Conservation (phyloP, 1,140 invertebrate species). For the Cotesia glomerata region DNA sequence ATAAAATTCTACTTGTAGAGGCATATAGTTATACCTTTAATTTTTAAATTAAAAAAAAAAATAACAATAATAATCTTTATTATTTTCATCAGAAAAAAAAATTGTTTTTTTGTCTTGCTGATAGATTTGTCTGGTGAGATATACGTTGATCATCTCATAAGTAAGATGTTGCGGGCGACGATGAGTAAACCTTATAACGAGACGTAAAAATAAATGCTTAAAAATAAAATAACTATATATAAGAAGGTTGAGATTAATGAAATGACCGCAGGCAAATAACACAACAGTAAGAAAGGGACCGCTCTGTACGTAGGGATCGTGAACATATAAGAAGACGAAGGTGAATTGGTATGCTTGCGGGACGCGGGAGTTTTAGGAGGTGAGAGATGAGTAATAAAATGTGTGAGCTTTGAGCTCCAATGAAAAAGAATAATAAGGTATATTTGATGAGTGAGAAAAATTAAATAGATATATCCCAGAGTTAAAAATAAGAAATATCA, state of each 20-base stretch:
- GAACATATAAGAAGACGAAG: conserved; percentile 6
- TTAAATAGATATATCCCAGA: not conserved
- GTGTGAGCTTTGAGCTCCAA: not conserved
- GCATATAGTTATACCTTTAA: no score
- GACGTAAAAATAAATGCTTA: conserved; percentile 59
- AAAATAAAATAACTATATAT: conserved; percentile 23
- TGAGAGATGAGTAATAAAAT: conserved; percentile 3
- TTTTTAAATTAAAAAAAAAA: no score
- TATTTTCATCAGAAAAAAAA: no score
- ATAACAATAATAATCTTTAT: no score
- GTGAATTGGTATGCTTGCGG: conserved; percentile 16
- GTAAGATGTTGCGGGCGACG: conserved; percentile 13
- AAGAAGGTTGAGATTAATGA: conserved; percentile 63
- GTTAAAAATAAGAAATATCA: conserved; percentile 25
- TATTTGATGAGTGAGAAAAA: conserved; percentile 16
- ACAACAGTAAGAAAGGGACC: conserved; percentile 52
- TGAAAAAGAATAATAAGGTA: conserved; percentile 15
- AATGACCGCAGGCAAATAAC: conserved; percentile 49
- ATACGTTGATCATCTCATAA: not conserved
- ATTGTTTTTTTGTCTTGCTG: not conserved
- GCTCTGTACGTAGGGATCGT: not conserved
- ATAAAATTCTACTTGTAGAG: not conserved
- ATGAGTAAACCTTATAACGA: conserved; percentile 43
- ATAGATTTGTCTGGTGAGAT: not conserved
- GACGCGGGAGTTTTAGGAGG: conserved; percentile 10